Conservation (phyloP, 2,888 invertebrate species). For the Salpingus planirostris region DNA sequence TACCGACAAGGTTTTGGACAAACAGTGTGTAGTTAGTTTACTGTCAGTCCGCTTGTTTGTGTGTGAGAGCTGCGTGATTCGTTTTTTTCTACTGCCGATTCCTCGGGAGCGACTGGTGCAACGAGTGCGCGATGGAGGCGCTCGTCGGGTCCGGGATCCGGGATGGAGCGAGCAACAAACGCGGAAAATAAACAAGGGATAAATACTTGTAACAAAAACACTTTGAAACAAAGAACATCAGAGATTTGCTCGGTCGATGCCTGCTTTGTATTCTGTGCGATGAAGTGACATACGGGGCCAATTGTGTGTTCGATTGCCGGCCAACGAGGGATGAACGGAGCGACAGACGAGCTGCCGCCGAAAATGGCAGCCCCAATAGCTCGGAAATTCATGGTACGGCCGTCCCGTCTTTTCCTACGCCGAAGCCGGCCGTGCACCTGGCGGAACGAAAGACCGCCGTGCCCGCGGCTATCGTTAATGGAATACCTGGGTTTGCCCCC, state of each 20-base stretch:
- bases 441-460: slow-evolving; percentile 17
- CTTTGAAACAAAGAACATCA: slow-evolving; percentile 30
- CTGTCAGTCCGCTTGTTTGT: not conserved
- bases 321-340: slow-evolving; percentile 26
- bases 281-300: slow-evolving; percentile 33
- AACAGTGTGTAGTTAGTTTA: not conserved
- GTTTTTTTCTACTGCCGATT: too few relatives aligned
- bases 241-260: slow-evolving; percentile 28
- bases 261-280: slow-evolving; percentile 33
- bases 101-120: slow-evolving; percentile 1
- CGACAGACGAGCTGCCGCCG: slow-evolving; percentile 19
- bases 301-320: slow-evolving; percentile 33
- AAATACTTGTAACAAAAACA: slow-evolving; percentile 26
- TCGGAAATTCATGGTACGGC: slow-evolving; percentile 16
- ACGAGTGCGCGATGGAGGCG: too few relatives aligned
- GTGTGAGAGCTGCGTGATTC: slow-evolving; percentile 2
- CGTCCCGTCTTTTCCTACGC: not conserved
- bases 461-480: slow-evolving; percentile 26
- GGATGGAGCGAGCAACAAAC: slow-evolving; percentile 9
- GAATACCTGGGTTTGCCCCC: slow-evolving; percentile 26
- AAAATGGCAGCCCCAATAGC: slow-evolving; percentile 16
- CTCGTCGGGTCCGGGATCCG: slow-evolving; percentile 6
- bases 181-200: slow-evolving; percentile 23
- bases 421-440: not conserved
- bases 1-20: slow-evolving; percentile 1